phyloP scores from a whole-genome alignment of 64 coral and sea anemone species.

The Pachyseris speciosa region DNA sequence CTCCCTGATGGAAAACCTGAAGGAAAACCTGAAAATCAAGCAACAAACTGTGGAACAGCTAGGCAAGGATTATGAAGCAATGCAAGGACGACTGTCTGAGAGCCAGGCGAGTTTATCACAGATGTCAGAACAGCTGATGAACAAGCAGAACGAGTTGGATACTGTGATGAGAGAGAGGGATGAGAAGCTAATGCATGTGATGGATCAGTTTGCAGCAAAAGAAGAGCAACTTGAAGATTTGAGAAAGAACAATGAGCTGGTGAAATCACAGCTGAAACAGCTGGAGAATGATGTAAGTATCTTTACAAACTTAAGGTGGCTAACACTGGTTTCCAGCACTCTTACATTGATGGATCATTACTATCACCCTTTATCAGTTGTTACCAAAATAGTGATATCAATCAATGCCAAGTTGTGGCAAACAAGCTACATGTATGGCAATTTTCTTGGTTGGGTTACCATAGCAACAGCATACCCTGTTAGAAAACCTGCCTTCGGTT shows the following conservation, averaged over 20 bases:
- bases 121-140: conserved; percentile 35
- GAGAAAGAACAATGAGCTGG: conserved; percentile 56
- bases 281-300: conserved; percentile 72
- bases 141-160: conserved; percentile 77
- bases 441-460: no score
- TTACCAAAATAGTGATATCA: no score
- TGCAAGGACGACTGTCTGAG: conserved; percentile 38
- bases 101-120: conserved; percentile 41
- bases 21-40: conserved; percentile 81
- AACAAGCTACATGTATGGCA: no score
- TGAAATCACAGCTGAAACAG: conserved; percentile 44
- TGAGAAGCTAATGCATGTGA: conserved; percentile 67
- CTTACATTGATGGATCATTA: no score
- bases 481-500: no score
- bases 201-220: conserved; percentile 75
- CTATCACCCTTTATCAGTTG: no score
- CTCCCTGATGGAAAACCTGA: conserved; percentile 86
- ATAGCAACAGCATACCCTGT: no score
- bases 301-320: not conserved
- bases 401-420: no score
- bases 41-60: conserved; percentile 81
- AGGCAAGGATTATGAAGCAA: conserved; percentile 73
- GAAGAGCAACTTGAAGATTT: conserved; percentile 77
- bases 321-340: no score
- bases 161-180: conserved; percentile 68